Percentiles rank a stretch among this genome's conserved stretches.
Evolutionary conservation across 2,113 vertebrate genomes (phyloP).

Genomic region (Peromyscus californicus): DNA sequence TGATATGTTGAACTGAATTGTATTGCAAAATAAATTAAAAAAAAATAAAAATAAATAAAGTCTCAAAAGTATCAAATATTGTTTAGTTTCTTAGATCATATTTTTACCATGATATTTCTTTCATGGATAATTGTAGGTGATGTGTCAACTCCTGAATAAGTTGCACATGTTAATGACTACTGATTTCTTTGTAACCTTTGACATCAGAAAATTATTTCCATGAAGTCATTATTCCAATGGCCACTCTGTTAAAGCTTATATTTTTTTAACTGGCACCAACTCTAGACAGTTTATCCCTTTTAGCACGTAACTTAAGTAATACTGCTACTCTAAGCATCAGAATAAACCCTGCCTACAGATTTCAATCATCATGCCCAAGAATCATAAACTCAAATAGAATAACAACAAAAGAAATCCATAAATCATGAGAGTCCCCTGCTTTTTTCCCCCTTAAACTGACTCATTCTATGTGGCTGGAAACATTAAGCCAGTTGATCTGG

Average conservation of each 20-base stretch:
- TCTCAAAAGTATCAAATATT: neutral
- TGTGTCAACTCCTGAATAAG: neutral
- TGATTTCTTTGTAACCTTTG: neutral
- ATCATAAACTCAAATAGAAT: neutral
- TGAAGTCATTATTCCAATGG: neutral
- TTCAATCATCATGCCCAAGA: neutral
- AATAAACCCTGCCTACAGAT: neutral
- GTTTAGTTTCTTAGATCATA: neutral
- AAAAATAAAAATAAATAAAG: too few species aligned
- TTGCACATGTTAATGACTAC: neutral
- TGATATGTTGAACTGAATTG: too few species aligned
- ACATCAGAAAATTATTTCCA: neutral
- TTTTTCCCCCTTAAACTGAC: neutral
- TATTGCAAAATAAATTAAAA: too few species aligned
- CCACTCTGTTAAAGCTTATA: neutral
- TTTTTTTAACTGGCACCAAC: neutral
- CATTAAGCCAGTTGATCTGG: neutral
- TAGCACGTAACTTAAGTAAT: neutral
- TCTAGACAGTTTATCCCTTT: neutral
- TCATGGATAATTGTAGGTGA: neutral
- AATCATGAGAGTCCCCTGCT: neutral
- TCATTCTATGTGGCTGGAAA: neutral
- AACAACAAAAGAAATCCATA: neutral
- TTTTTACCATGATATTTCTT: neutral
- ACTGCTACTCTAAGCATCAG: neutral